phyloP scores from a whole-genome alignment of 2,888 invertebrate genomes.

The Argyresthia goedartella region DNA sequence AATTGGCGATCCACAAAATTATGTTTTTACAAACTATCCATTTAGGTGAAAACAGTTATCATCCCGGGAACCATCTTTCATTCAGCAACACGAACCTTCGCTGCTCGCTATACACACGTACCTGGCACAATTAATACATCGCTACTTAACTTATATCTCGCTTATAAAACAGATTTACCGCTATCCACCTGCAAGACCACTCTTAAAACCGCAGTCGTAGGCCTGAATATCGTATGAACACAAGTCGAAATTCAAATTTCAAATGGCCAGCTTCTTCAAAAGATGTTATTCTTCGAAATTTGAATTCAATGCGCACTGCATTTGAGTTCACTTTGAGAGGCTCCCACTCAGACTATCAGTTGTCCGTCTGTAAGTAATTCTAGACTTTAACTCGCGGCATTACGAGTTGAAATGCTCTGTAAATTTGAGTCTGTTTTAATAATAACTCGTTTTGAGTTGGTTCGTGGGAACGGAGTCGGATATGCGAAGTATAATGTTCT shows the following conservation, averaged over 20 bases:
- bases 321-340: conserved; percentile 37
- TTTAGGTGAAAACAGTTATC: conserved; percentile 27
- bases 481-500: conserved; percentile 51
- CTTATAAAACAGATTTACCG: conserved; percentile 57
- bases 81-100: conserved; percentile 18
- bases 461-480: conserved; percentile 68
- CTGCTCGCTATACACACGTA: conserved; percentile 15
- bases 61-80: conserved; percentile 26
- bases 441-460: conserved; percentile 65
- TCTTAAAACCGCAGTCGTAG: conserved; percentile 53
- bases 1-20: conserved; percentile 12
- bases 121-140: conserved; percentile 55
- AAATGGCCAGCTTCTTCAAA: conserved; percentile 35
- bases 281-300: conserved; percentile 23
- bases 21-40: not conserved
- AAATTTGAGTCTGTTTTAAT: conserved; percentile 53
- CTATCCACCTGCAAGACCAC: conserved; percentile 47
- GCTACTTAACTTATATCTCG: conserved; percentile 38
- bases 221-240: conserved; percentile 65
- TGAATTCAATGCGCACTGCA: conserved; percentile 36
- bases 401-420: conserved; percentile 32
- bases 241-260: conserved; percentile 62
- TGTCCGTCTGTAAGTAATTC: conserved; percentile 22
- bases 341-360: conserved; percentile 30
- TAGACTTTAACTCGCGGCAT: conserved; percentile 19